phyloP scores from a whole-genome alignment of 64 coral and sea anemone genomes.

The Montipora capricornis region DNA sequence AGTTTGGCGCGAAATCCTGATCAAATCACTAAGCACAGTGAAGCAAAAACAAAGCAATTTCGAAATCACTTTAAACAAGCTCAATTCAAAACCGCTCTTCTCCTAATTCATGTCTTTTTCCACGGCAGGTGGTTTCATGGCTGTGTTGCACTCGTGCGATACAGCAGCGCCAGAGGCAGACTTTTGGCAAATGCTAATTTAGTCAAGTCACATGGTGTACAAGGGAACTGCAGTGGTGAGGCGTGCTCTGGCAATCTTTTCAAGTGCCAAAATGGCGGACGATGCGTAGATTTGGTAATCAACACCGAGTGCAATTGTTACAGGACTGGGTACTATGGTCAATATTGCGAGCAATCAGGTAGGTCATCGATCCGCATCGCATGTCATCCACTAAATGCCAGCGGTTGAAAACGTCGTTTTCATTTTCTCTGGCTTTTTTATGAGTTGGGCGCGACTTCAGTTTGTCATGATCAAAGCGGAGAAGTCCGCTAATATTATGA shows the following conservation, averaged over 20 bases:
- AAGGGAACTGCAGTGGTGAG: constrained; percentile 32
- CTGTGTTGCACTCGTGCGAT: constrained; percentile 20
- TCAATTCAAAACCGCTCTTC: background rate
- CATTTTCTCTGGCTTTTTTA: no score
- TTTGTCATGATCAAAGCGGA: no score
- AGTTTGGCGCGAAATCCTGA: no score
- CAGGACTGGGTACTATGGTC: constrained; percentile 45
- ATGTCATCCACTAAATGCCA: no score
- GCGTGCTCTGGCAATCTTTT: constrained; percentile 17
- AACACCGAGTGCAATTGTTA: constrained; percentile 45
- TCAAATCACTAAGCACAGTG: no score
- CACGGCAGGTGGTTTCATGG: constrained; percentile 3
- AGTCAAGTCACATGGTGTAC: background rate
- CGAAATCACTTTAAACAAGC: no score
- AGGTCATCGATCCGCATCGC: background rate
- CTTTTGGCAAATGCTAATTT: constrained; percentile 20
- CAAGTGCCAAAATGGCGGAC: constrained; percentile 31
- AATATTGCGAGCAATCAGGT: constrained; percentile 39
- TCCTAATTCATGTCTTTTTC: background rate
- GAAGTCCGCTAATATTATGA: no score
- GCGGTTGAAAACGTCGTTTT: no score
- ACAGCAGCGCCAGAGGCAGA: background rate
- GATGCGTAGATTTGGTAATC: constrained; percentile 43
- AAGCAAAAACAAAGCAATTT: no score
- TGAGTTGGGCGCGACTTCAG: no score